A percentile compares a stretch with the other conserved stretches of the same genome.
Conservation (phyloP, 2,888 invertebrate genomes). For the Heliconius ethilla region DNA sequence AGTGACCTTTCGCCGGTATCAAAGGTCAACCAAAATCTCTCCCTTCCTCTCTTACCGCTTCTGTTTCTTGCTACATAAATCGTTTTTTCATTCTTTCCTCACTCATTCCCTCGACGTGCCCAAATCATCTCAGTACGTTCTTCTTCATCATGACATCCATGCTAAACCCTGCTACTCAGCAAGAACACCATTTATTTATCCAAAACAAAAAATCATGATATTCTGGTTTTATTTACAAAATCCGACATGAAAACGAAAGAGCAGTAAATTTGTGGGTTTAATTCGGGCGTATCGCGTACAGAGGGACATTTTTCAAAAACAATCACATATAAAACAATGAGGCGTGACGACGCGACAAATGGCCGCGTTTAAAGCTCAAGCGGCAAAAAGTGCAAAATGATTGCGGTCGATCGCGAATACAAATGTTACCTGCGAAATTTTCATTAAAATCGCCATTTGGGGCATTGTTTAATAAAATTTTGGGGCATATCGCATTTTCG, state of each 20-base stretch:
- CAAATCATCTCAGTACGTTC: not conserved
- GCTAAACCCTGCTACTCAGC: not conserved
- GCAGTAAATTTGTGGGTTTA: conserved; percentile 64
- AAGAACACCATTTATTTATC: not conserved
- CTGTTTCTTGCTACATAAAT: too few relatives aligned
- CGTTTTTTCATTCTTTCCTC: too few relatives aligned
- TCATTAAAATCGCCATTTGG: conserved; percentile 6
- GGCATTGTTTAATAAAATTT: conserved; percentile 9
- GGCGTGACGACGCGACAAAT: conserved; percentile 60
- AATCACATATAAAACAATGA: conserved; percentile 69
- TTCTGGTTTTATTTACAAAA: conserved; percentile 33
- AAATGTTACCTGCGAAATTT: conserved; percentile 26
- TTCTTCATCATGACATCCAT: not conserved
- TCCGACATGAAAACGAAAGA: conserved; percentile 48
- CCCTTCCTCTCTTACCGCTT: too few relatives aligned
- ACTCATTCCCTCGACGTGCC: too few relatives aligned
- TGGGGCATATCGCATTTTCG: not conserved
- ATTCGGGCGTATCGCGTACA: conserved; percentile 55
- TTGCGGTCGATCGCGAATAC: conserved; percentile 37
- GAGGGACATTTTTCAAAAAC: conserved; percentile 68
- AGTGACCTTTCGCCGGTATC: too few relatives aligned
- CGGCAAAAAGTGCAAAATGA: conserved; percentile 43
- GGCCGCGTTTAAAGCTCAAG: conserved; percentile 46
- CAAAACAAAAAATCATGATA: not conserved
- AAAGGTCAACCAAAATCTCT: too few relatives aligned